Base-by-base conservation (phyloP, 1,140 invertebrate species). In the Cyclargus thomasi region DNA sequence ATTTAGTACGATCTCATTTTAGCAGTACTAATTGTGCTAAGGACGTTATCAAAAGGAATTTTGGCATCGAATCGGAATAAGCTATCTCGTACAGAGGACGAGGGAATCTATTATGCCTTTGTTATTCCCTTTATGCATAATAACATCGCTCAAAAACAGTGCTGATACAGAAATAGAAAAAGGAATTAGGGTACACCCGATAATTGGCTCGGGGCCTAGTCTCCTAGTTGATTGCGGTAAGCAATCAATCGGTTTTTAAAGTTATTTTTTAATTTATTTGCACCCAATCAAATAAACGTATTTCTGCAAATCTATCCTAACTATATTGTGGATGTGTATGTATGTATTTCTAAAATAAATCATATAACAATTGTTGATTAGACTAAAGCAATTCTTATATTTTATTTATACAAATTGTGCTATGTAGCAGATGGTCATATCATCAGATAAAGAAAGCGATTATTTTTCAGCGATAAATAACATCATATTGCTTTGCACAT, bases 1-100 rank as follows among this genome's bases (percentile, higher is more conserved):
- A 76, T 76, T 74, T 73, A 74, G 67, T 72, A 67, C 69, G 68
- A 71, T 73, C 69, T 74, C 71, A 75, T 72, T 79, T 77, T 79
- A 74, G 70, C 66, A 36, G 20, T 70, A 74, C 69, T 76, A 74
- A 76, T 76, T 76, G 70, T 74, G 72, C 68, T 73, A 74, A 76
- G 74, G 73, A 73, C 74, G 68, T 66, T 68, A 67, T 72, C 63
- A 67, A 76, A 70, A 68, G 64, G 67, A 69, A 75, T 74, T 76
- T 76, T 72, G 73, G 73, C 77, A 74, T 70, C 67, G 39, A 16
- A 64, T 70, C 55, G 70, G 68, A 71, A 69, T 69, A 64, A 68
- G 64, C 55, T 59, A 47, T 47, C 39, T 47, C 11, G 39, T 59
- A 59, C 55, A 59, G 55, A 21, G 18, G 20, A 59, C 55, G 10